Base-by-base conservation (phyloP, 2,888 invertebrate genomes). In the Unio delphinus region DNA sequence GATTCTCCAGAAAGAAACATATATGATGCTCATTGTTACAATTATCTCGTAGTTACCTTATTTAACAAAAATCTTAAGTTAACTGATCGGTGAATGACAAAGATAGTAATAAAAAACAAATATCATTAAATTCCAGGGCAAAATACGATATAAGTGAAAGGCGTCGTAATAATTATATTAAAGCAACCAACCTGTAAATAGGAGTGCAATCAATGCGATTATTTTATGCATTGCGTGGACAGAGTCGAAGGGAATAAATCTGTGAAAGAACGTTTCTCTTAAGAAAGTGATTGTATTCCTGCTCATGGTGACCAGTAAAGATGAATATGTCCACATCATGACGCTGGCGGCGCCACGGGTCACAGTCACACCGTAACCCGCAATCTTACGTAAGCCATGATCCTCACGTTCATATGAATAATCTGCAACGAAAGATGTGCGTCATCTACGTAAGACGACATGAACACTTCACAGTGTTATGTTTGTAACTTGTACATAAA, bases 281-380 rank as follows among this genome's bases (percentile, higher is more conserved):
- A 93, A 85, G 73, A 90, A 84, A 1, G 93, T 93, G 65, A 93
- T 91, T n/a, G 90, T 90, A 83, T 93, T 93, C 62, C 92, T 90
- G 79, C 93, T 93, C 92, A 93, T 93, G 7, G 92, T 92, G 3
- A 93, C 83, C 58, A 93, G 87, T 17, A 93, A 87, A 6, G 92
- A 90, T 5, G 92, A 91, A 85, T 92, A 93, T 23, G 92, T 91
- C 83, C 93, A 93, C 92, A 93, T 93, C 91, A 93, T 92, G 15
- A 92, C 92, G 55, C 93, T 93, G 7, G 93, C 93, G 1, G 93
- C 92, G 23, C 93, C 93, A 79, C 93, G 88, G 3, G 93, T 92
- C 57, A 93, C 83, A 5, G 92, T 91, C 8, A 93, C 92, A 55
- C 93, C 93, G 80, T 91, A 91, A 11, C 93, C 92, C 20, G 92